Percentiles rank a stretch among this genome's conserved stretches.
These are phyloP conservation scores for Aplochiton taeniatus DNA, from an alignment of 2,797 vertebrate genomes.

Conservation along the genomic window DNA sequence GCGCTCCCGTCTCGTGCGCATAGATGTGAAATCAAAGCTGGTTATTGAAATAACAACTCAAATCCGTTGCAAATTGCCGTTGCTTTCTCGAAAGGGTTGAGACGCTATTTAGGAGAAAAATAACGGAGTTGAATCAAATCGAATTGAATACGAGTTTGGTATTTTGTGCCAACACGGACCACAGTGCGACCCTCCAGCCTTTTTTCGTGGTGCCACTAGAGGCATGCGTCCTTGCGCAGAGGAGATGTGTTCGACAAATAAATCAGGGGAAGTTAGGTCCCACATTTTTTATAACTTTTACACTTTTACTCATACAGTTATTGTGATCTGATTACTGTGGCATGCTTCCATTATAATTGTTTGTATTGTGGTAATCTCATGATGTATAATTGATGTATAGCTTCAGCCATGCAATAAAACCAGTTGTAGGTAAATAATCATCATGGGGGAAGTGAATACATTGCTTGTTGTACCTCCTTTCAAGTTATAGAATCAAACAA, in stretches of 20 bases:
- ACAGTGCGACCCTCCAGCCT: constrained; percentile 62
- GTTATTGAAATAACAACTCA: constrained; percentile 22
- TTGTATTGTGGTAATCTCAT: too few species aligned
- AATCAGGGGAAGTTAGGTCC: constrained; percentile 48
- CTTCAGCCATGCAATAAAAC: too few species aligned
- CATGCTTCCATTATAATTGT: too few species aligned
- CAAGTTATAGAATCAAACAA: background rate
- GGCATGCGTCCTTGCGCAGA: constrained; percentile 68
- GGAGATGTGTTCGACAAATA: constrained; percentile 59
- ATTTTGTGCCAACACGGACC: constrained; percentile 16
- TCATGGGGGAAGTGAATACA: too few species aligned
- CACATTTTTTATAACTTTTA: constrained; percentile 17
- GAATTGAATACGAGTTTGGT: too few species aligned
- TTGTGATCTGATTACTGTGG: background rate
- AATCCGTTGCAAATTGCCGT: constrained; percentile 23
- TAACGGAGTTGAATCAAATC: background rate
- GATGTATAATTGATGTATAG: too few species aligned
- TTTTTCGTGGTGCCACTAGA: constrained; percentile 65
- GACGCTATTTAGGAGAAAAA: constrained; percentile 28
- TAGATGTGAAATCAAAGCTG: constrained; percentile 30
- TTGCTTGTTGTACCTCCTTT: constrained; percentile 1
- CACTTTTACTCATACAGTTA: constrained; percentile 1
- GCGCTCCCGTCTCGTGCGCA: constrained; percentile 55
- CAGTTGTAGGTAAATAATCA: too few species aligned
- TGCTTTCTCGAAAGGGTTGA: constrained; percentile 23